Evolutionary conservation across 2,113 vertebrate genomes (phyloP).

Genomic region (Apeltes quadracus): DNA sequence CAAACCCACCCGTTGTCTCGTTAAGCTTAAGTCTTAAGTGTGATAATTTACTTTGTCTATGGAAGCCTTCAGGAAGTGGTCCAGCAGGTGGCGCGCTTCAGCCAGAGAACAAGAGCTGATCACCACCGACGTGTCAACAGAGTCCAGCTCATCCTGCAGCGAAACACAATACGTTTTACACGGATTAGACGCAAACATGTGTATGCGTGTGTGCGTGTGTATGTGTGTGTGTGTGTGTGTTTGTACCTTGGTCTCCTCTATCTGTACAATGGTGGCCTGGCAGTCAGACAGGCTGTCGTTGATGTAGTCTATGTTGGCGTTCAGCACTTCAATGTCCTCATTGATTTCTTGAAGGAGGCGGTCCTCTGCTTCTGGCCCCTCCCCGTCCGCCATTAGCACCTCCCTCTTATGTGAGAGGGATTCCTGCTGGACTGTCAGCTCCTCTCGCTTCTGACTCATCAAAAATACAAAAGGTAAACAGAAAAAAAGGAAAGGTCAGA

Average conservation of each 20-base stretch:
- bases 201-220: constrained; percentile 1
- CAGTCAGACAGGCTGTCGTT: constrained; percentile 95
- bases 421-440: constrained; percentile 92
- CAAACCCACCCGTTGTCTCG: not conserved
- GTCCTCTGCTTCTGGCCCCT: constrained; percentile 86
- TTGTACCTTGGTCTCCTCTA: constrained; percentile 94
- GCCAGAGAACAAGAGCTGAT: constrained; percentile 97
- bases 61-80: constrained; percentile 95
- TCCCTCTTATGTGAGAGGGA: constrained; percentile 85
- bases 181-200: not conserved
- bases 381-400: constrained; percentile 85
- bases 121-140: constrained; percentile 95
- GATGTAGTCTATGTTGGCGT: constrained; percentile 97
- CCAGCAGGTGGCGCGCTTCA: constrained; percentile 93
- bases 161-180: constrained; percentile 13
- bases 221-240: not conserved
- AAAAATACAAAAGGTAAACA: constrained; percentile 23
- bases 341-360: constrained; percentile 89
- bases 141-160: constrained; percentile 93
- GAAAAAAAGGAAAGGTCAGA: not conserved
- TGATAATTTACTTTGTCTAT: constrained; percentile 88
- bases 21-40: not conserved
- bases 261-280: constrained; percentile 96
- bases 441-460: constrained; percentile 91
- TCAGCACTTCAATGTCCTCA: constrained; percentile 93